Conservation (phyloP, 2,113 vertebrate genomes). For the Crocuta crocuta region DNA sequence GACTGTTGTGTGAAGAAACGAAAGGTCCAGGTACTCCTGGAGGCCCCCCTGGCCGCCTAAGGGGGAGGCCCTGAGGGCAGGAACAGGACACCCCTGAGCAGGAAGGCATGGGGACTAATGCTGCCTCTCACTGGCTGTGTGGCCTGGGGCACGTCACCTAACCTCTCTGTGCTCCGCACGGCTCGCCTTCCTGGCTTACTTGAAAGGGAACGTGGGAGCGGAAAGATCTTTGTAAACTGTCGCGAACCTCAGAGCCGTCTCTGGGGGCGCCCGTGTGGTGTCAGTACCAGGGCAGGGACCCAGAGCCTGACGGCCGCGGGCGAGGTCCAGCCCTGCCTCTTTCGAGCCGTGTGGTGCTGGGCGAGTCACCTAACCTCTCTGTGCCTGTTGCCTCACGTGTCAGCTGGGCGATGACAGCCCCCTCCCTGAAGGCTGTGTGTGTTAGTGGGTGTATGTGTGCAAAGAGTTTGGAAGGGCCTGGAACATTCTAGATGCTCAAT, state of each 20-base stretch:
- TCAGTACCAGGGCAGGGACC: no score
- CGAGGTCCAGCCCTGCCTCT: no score
- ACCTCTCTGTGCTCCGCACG: not conserved
- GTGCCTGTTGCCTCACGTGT: not conserved
- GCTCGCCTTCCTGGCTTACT: not conserved
- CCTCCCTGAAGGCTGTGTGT: no score
- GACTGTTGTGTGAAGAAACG: fast-evolving
- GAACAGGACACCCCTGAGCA: not conserved
- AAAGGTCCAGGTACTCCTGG: not conserved
- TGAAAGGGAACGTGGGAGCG: no score
- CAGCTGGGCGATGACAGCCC: not conserved
- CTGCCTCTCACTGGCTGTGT: not conserved
- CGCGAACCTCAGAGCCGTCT: no score
- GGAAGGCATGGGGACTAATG: fast-evolving
- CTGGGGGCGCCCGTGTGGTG: no score
- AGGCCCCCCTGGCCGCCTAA: fast-evolving
- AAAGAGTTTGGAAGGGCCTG: not conserved
- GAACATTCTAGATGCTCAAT: not conserved
- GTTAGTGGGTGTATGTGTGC: fast-evolving
- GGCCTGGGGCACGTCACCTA: not conserved
- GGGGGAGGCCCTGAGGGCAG: not conserved
- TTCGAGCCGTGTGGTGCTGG: not conserved
- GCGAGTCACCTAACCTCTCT: not conserved
- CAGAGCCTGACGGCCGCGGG: no score
- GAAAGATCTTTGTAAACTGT: no score